Conservation (phyloP, 1,140 invertebrate species). For the Brachionus rubens region DNA sequence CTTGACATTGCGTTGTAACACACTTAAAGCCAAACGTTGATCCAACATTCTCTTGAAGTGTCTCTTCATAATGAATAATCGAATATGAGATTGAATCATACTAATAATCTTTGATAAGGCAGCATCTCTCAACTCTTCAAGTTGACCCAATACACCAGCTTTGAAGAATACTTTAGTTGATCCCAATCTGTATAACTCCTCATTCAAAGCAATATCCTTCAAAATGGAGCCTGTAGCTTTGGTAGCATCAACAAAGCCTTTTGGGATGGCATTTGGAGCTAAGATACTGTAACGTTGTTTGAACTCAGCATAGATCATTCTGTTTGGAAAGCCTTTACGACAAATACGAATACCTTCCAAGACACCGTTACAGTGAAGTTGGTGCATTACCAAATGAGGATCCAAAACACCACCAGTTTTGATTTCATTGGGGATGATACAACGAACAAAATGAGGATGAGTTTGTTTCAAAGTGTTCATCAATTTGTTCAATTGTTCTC, state of each 20-base stretch:
- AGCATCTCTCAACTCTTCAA: constrained; percentile 99
- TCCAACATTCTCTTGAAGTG: constrained; percentile 96
- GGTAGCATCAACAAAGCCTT: constrained; percentile 73
- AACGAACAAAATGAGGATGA: constrained; percentile 97
- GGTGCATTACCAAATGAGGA: constrained; percentile 90
- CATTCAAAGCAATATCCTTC: constrained; percentile 72
- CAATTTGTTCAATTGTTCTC: constrained; percentile 92
- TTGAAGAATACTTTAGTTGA: constrained; percentile 99
- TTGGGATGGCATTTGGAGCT: constrained; percentile 75
- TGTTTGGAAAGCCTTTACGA: constrained; percentile 99
- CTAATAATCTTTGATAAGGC: constrained; percentile 94
- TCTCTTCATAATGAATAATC: constrained; percentile 77
- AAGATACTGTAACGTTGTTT: constrained; percentile 99
- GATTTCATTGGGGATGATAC: constrained; percentile 98
- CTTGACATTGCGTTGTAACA: constrained; percentile 97
- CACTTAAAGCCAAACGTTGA: constrained; percentile 91
- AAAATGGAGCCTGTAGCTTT: constrained; percentile 76
- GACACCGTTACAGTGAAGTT: constrained; percentile 99
- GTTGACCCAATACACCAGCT: constrained; percentile 97
- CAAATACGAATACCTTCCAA: constrained; percentile 99
- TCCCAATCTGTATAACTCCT: constrained; percentile 85
- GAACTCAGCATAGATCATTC: constrained; percentile 99
- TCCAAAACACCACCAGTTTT: constrained; percentile 95
- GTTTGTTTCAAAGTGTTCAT: constrained; percentile 93
- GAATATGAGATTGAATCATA: constrained; percentile 93